phyloP scores from a whole-genome alignment of 2,797 vertebrate genomes.

The Gymnoscopelus braueri region DNA sequence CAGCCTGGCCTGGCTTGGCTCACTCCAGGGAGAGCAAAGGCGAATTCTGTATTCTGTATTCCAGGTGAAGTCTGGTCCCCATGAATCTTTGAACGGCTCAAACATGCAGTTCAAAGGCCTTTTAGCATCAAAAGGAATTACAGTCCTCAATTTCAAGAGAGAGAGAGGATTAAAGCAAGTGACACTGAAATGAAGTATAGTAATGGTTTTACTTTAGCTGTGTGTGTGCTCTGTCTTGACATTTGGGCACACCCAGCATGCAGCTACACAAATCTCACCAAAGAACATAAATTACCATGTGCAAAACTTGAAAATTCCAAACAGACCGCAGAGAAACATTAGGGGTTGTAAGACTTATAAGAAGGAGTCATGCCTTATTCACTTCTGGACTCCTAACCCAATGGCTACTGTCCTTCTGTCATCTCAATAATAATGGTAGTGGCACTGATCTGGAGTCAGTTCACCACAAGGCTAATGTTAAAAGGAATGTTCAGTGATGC shows the following conservation, averaged over 20 bases:
- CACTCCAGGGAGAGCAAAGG: slow-evolving; percentile 5
- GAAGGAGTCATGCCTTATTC: too few species aligned
- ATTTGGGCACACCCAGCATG: too few species aligned
- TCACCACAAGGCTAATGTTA: slow-evolving; percentile 66
- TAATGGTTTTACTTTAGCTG: not conserved
- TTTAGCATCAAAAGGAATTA: slow-evolving; percentile 70
- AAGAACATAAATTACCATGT: too few species aligned
- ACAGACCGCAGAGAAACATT: too few species aligned
- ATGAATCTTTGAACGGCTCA: slow-evolving; percentile 74
- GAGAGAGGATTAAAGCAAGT: not conserved
- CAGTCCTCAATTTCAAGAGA: slow-evolving; percentile 47
- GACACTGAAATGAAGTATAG: slow-evolving; percentile 24
- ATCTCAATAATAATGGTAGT: slow-evolving; percentile 4
- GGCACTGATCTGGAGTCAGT: slow-evolving; percentile 43
- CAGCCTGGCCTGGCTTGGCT: slow-evolving; percentile 26
- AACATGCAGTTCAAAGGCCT: slow-evolving; percentile 72
- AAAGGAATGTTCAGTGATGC: slow-evolving; percentile 52
- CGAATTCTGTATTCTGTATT: slow-evolving; percentile 61
- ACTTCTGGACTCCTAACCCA: not conserved
- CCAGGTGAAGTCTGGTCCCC: slow-evolving; percentile 46
- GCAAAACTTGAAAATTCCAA: too few species aligned
- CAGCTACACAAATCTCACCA: too few species aligned
- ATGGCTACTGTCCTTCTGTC: slow-evolving; percentile 56
- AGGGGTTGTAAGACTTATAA: too few species aligned
- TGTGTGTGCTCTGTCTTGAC: not conserved